Base-by-base conservation (phyloP, 2,888 invertebrate genomes). In the Marronus borbonicus region DNA sequence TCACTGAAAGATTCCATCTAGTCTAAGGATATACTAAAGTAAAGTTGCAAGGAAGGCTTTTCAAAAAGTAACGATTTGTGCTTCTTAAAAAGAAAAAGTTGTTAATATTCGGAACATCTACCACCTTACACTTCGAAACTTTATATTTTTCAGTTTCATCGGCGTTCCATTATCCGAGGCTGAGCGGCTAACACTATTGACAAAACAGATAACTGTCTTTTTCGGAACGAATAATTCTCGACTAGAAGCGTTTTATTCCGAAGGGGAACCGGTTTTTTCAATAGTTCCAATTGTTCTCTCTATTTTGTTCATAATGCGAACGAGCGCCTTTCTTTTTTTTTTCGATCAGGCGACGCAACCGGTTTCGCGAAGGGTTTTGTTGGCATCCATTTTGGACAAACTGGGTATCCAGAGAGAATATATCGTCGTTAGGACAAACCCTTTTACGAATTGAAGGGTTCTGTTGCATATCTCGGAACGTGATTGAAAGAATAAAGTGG, bases 321-420 rank as follows among this genome's bases (percentile, higher is more conserved):
- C 60, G 62, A 62, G 12, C 60, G 62, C n/a, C 24, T 10, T 62
- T 24, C 24, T 62, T 62, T 62, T 31, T 28, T 62, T 12, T 72
- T 4, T 3, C 0, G n/a, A 5, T 31, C 31, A 4, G 31, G 36
- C 72, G 52, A 28, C 8, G 31, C 24, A 74, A 74, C 72, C 72
- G 60, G 72, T 74, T 74, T 74, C 20, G 72, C 72, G 36, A 74
- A 69, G 60, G 72, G 60, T n/a, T 68, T 68, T 50, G 49, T 50
- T 68, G 12, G 28, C 31, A 68, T 68, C 28, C 20, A 28, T 24
- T 50, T 20, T 14, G 50, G 28, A 68, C n/a, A n/a, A n/a, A n/a
- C n/a, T n/a, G n/a, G n/a, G n/a, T 31, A 28, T 24, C 4, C 36
- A 65, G 39, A 39, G 68, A 68, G 20, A 28, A 68, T 62, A 68